phyloP scores from a whole-genome alignment of 2,113 vertebrate genomes.

The Tringa solitaria region DNA sequence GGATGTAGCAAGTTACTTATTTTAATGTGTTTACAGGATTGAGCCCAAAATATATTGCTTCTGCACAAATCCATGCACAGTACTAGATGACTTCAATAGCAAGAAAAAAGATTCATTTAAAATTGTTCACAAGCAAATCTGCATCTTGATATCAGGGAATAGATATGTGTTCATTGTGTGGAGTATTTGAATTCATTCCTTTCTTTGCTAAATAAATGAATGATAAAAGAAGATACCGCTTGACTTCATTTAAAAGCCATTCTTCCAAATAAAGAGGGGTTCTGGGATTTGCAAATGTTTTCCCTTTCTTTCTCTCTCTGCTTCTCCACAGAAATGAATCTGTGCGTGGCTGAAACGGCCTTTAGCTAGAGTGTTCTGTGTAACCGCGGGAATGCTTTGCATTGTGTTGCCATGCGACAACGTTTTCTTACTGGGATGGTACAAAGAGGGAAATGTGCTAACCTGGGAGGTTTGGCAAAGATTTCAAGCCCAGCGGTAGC shows the following conservation, averaged over 20 bases:
- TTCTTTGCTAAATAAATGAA: slow-evolving; percentile 69
- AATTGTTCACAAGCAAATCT: slow-evolving; percentile 21
- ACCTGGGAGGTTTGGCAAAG: slow-evolving; percentile 4
- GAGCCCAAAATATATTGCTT: slow-evolving; percentile 46
- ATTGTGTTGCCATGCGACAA: not conserved
- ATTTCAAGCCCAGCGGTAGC: not conserved
- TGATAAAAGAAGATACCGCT: slow-evolving; percentile 49
- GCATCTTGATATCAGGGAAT: slow-evolving; percentile 65
- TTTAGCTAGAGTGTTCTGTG: not conserved
- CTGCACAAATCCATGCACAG: slow-evolving; percentile 36
- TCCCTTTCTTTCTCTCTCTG: not conserved
- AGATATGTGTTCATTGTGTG: slow-evolving; percentile 51
- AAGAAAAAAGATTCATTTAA: not conserved
- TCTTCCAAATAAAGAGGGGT: slow-evolving; percentile 29
- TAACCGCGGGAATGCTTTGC: not conserved
- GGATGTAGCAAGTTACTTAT: not conserved
- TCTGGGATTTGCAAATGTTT: not conserved
- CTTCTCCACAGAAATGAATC: not conserved
- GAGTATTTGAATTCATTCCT: slow-evolving; percentile 62
- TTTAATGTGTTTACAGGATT: slow-evolving; percentile 42
- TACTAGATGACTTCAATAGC: not conserved
- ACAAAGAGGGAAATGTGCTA: not conserved
- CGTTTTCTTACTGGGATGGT: not conserved
- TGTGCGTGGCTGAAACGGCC: not conserved
- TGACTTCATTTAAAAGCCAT: slow-evolving; percentile 53